Percentiles rank a stretch among this genome's conserved stretches.
These are phyloP conservation scores for Phortica okadai DNA, from an alignment of 2,888 invertebrate species.

Conservation along the genomic window DNA sequence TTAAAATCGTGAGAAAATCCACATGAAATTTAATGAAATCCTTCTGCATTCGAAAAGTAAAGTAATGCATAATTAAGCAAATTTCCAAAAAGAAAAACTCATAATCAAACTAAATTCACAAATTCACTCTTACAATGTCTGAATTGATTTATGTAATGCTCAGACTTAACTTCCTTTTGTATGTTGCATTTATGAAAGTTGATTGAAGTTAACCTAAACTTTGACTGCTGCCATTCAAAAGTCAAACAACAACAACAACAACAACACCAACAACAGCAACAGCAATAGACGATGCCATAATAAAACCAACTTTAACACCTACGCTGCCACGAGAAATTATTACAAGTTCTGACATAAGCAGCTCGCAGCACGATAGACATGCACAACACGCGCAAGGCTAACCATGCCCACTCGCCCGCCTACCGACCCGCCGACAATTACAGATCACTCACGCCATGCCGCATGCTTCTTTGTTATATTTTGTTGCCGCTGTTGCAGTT, in stretches of 20 bases:
- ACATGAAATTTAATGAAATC: no score
- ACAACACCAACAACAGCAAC: neutral
- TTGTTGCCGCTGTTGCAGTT: neutral
- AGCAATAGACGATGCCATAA: constrained; percentile 12
- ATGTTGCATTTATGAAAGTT: constrained; percentile 10
- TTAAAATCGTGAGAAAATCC: no score
- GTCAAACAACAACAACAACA: neutral
- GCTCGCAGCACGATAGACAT: constrained; percentile 18
- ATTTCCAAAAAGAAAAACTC: neutral
- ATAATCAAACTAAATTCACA: neutral
- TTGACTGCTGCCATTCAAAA: constrained; percentile 27
- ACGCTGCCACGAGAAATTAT: constrained; percentile 31
- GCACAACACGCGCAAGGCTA: constrained; percentile 10
- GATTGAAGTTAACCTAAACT: constrained; percentile 27
- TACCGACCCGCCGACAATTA: neutral
- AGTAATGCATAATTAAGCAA: neutral
- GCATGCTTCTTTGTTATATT: constrained; percentile 6
- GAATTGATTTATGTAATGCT: constrained; percentile 8
- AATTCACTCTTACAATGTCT: neutral
- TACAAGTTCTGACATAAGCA: constrained; percentile 30
- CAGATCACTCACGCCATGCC: neutral
- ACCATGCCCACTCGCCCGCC: neutral
- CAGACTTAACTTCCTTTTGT: neutral
- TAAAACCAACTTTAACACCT: constrained; percentile 30
- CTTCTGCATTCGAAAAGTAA: no score